These are phyloP conservation scores for Ptilodon capucinus DNA, from an alignment of 2,888 invertebrate species.

Conservation along the genomic window DNA sequence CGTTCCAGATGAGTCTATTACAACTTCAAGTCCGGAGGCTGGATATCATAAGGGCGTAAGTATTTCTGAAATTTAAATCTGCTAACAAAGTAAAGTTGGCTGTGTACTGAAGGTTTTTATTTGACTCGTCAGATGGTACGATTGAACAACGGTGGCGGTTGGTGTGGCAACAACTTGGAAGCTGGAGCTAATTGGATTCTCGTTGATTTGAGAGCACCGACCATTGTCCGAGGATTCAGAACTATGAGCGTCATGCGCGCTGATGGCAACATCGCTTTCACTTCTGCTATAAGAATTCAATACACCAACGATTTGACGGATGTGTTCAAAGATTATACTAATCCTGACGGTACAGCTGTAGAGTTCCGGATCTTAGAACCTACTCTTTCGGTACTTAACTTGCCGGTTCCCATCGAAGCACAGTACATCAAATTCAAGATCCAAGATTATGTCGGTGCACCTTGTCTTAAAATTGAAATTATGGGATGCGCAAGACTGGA, in stretches of 20 bases:
- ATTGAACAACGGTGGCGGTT: conserved; percentile 91
- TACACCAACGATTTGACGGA: conserved; percentile 95
- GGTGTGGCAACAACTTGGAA: conserved; percentile 94
- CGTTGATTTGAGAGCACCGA: conserved; percentile 93
- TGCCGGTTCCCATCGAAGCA: conserved; percentile 95
- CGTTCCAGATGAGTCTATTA: conserved; percentile 94
- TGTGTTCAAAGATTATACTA: conserved; percentile 94
- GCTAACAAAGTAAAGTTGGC: neutral
- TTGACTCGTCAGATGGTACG: conserved; percentile 86
- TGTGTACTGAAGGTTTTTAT: neutral
- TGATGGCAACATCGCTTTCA: conserved; percentile 93
- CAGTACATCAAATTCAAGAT: conserved; percentile 93
- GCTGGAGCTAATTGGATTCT: conserved; percentile 95
- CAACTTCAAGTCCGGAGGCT: conserved; percentile 90
- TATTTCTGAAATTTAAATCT: conserved; percentile 9
- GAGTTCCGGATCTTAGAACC: conserved; percentile 95
- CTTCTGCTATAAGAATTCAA: conserved; percentile 93
- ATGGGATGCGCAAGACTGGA: conserved; percentile 96
- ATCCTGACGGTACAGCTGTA: conserved; percentile 95
- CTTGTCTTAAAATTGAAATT: conserved; percentile 94
- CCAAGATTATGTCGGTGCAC: conserved; percentile 93
- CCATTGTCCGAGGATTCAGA: conserved; percentile 94
- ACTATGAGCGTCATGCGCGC: conserved; percentile 93
- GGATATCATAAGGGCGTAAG: conserved; percentile 92
- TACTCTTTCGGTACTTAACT: conserved; percentile 93